Percentiles rank a stretch among this genome's conserved stretches.
Evolutionary conservation across 1,140 invertebrate genomes (phyloP).

Genomic region (Monochamus saltuarius): DNA sequence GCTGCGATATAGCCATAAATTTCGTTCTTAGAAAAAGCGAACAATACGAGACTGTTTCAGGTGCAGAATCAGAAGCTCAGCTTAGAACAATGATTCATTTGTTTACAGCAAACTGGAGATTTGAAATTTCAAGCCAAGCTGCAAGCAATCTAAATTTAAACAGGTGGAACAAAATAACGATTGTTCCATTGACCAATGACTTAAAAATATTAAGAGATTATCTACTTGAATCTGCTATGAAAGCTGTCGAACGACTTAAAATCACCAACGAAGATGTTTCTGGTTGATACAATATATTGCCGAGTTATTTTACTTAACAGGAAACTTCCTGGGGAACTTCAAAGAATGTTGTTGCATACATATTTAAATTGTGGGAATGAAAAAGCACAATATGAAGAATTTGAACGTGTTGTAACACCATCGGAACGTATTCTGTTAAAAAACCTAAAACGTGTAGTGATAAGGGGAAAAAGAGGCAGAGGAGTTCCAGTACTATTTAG

Average conservation of each 20-base stretch:
- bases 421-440: conserved; percentile 28
- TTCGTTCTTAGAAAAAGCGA: conserved; percentile 23
- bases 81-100: conserved; percentile 22
- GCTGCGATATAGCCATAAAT: conserved; percentile 22
- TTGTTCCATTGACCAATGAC: conserved; percentile 34
- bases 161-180: conserved; percentile 35
- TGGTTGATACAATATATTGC: conserved; percentile 37
- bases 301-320: conserved; percentile 34
- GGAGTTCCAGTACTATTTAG: conserved; percentile 35
- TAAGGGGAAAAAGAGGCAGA: conserved; percentile 26
- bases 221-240: background rate
- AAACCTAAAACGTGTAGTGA: conserved; percentile 22
- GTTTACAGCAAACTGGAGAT: conserved; percentile 14
- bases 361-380: conserved; percentile 8
- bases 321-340: conserved; percentile 36
- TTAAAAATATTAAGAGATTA: conserved; percentile 18
- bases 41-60: conserved; percentile 7
- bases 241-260: background rate
- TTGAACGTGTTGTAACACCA: conserved; percentile 16
- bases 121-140: conserved; percentile 13
- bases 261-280: background rate
- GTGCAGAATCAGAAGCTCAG: background rate
- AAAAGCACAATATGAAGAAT: conserved; percentile 30
- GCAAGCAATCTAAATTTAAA: conserved; percentile 27
- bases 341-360: conserved; percentile 21